Conservation (phyloP, 2,797 vertebrate genomes). For the Craterocephalus amniculus region DNA sequence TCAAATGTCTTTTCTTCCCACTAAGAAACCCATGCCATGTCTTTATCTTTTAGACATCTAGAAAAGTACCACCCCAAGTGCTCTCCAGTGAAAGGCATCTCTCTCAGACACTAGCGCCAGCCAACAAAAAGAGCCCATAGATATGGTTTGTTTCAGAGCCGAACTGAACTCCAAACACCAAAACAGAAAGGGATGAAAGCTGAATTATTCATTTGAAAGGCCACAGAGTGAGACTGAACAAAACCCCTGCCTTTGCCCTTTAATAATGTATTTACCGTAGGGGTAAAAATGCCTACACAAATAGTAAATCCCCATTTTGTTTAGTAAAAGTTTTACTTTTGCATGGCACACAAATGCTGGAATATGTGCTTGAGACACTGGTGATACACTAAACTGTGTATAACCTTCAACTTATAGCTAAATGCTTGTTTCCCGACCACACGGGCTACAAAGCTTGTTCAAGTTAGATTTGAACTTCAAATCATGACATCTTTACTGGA, state of each 20-base stretch:
- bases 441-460: too few relatives aligned
- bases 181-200: slow-evolving; percentile 34
- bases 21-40: not conserved
- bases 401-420: too few relatives aligned
- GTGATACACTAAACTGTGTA: too few relatives aligned
- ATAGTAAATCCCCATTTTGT: slow-evolving; percentile 4
- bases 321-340: slow-evolving; percentile 8
- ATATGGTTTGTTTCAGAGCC: slow-evolving; percentile 1
- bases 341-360: too few relatives aligned
- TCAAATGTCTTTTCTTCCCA: not conserved
- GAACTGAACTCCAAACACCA: slow-evolving; percentile 26
- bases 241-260: slow-evolving; percentile 15
- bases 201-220: slow-evolving; percentile 69
- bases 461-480: too few relatives aligned
- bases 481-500: too few relatives aligned
- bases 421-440: too few relatives aligned
- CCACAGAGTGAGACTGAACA: slow-evolving; percentile 16
- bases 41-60: not conserved
- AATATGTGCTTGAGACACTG: too few relatives aligned
- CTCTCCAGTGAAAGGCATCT: slow-evolving; percentile 13
- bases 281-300: slow-evolving; percentile 15
- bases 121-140: not conserved
- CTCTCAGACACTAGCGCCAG: not conserved
- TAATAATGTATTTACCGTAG: slow-evolving; percentile 49
- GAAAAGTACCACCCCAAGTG: not conserved